Percentiles rank a stretch among this genome's conserved stretches.
Conservation (phyloP, 2,113 vertebrate species). For the Paracanthobrama guichenoti region DNA sequence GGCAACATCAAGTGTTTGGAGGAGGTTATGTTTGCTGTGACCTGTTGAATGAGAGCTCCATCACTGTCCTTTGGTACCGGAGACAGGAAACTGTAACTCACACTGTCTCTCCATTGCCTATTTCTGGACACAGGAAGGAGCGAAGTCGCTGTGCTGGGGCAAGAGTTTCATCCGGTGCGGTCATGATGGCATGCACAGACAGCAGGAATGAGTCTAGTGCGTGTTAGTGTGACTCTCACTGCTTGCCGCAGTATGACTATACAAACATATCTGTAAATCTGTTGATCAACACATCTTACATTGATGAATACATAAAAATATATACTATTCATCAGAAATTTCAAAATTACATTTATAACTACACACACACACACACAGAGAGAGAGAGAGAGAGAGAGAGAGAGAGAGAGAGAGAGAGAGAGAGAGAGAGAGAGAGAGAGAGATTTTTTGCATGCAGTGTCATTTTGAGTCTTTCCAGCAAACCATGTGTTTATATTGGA, state of each 20-base stretch:
- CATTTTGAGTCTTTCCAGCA: slow-evolving; percentile 6
- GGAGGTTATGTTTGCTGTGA: slow-evolving; percentile 11
- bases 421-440: too few relatives aligned
- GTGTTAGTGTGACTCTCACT: not conserved
- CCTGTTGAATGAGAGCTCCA: not conserved
- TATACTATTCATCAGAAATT: not conserved
- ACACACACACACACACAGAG: too few relatives aligned
- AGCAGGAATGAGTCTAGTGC: not conserved
- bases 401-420: too few relatives aligned
- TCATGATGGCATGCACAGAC: not conserved
- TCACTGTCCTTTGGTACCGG: not conserved
- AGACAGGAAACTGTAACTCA: slow-evolving; percentile 27
- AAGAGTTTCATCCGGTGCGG: not conserved
- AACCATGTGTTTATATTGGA: not conserved
- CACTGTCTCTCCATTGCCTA: slow-evolving; percentile 13
- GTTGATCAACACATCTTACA: not conserved
- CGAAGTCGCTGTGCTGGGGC: not conserved
- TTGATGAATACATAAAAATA: not conserved
- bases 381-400: too few relatives aligned
- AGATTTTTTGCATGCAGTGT: not conserved
- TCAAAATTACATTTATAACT: not conserved
- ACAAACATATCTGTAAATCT: not conserved
- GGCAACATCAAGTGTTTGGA: not conserved
- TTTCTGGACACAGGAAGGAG: slow-evolving; percentile 22
- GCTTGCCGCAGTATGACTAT: not conserved